Base-by-base conservation (phyloP, 2,888 invertebrate species). In the Xanthia togata region DNA sequence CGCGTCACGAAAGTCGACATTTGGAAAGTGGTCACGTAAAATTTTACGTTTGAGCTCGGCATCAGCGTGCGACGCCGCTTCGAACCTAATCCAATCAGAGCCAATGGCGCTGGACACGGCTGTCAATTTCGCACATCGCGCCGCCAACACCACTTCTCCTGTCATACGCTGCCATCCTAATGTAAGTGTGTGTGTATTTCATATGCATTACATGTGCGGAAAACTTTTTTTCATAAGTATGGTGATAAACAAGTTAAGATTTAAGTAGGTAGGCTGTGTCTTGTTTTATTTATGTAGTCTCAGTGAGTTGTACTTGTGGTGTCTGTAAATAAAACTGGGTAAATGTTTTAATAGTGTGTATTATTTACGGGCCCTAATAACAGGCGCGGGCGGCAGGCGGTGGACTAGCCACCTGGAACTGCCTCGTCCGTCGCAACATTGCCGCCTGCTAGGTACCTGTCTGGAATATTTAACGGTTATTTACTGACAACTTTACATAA, bases 1-100 rank as follows among this genome's bases (percentile, higher is more conserved):
- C 91, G 92, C 92, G 91, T 93, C 93, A 91, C 92, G 93, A 92
- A 94, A 94, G 93, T 92, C 93, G 92, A 92, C 93, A 93, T 94
- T 95, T 92, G 86, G 93, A 94, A 95, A 96, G 96, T 95, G 95
- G 96, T 96, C 96, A 96, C 95, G 96, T 96, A 96, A 96, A 96
- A 96, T 96, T 96, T 96, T 95, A 96, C 95, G 95, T 96, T 95
- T 95, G 94, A 94, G 92, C 93, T 92, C 92, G 90, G 91, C 93
- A 92, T 94, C 92, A 93, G 91, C 92, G 93, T 93, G 92, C 93
- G 93, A 93, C 93, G 93, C 93, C 95, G 94, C 93, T 93, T 93
- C 93, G 92, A 92, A 94, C 93, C 93, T 95, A 96, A 96, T 96
- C 95, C 95, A 96, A 96, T 96, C 96, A 95, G 93, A 93, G 91